These are phyloP conservation scores for Pomacea maculata DNA, from an alignment of 1,140 invertebrate genomes.

Conservation along the genomic window DNA sequence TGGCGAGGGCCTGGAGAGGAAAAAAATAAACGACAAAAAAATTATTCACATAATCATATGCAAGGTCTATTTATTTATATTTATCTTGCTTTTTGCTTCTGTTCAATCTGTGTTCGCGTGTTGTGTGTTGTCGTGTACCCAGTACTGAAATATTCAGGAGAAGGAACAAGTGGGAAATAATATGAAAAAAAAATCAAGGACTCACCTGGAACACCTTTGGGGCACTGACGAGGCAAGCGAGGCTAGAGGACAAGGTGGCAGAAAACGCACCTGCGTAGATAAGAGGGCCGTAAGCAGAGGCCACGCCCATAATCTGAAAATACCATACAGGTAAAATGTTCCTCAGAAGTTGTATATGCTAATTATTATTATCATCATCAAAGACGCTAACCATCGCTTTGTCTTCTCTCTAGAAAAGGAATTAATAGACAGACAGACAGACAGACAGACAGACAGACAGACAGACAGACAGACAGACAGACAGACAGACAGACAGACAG, in stretches of 20 bases:
- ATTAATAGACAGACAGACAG: too few species aligned
- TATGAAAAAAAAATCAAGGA: not conserved
- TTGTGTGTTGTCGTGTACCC: not conserved
- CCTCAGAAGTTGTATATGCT: too few species aligned
- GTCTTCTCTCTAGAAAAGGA: too few species aligned
- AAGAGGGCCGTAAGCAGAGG: slow-evolving; percentile 88
- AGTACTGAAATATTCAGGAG: not conserved
- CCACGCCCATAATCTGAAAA: slow-evolving; percentile 80
- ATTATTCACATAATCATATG: not conserved
- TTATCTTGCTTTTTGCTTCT: slow-evolving; percentile 35
- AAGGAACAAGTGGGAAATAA: not conserved
- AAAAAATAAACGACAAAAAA: slow-evolving; percentile 5
- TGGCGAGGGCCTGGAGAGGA: slow-evolving; percentile 85
- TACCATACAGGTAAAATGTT: not conserved
- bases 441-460: too few species aligned
- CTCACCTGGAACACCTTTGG: slow-evolving; percentile 77
- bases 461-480: too few species aligned
- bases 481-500: too few species aligned
- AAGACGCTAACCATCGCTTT: too few species aligned
- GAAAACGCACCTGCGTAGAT: slow-evolving; percentile 97
- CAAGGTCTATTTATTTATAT: slow-evolving; percentile 85
- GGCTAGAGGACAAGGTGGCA: slow-evolving; percentile 92
- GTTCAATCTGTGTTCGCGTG: not conserved
- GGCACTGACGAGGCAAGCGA: slow-evolving; percentile 93
- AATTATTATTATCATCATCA: too few species aligned